Base-by-base conservation (phyloP, 2,113 vertebrate species). In the Procavia capensis region DNA sequence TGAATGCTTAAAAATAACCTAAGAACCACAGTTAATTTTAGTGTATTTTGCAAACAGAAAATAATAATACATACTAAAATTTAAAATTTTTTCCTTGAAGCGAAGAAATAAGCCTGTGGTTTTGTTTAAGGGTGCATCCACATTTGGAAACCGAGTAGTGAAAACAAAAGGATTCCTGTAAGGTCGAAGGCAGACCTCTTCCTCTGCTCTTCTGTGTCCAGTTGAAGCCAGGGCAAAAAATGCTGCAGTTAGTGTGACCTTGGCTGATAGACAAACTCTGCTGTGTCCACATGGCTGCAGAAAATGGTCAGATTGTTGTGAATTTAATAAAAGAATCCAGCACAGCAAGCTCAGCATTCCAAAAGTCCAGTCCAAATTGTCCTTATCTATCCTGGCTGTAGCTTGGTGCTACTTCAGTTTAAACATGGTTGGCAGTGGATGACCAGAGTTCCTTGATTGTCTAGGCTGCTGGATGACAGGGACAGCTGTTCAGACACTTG, bases 71-170 rank as follows among this genome's bases (percentile, higher is more conserved):
- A 8, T 63, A 74, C 13, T 80, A 36, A 74, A 91, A 85, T 85
- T 76, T 92, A 82, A 96, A 36, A 36, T 72, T 3, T 85, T 82
- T 36, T 92, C 29, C 24, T 93, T 50, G 2, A 68, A 66, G 92
- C 86, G 47, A 90, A 74, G 36, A 90, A 90, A 74, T 84, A 45
- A 84, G 27, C 11, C n/a, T 68, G 36, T 47, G 50, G 45, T 95
- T 94, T 87, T 34, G 16, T 87, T 84, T 87, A 74, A n/a, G 59
- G 24, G n/a, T 80, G 1, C 20, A 41, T 36, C 93, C 66, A 95
- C 34, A 87, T 93, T 95, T 63, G 24, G 34, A 89, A 87, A 92
- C 57, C 87, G 87, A 85, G 61, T 89, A 74, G 75, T 72, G 93
- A 85, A 94, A 93, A 61, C 45, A 88, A 43, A 97, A 91, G 31